Evolutionary conservation across 1,140 invertebrate genomes (phyloP).

Genomic region (Gryllus bimaculatus): DNA sequence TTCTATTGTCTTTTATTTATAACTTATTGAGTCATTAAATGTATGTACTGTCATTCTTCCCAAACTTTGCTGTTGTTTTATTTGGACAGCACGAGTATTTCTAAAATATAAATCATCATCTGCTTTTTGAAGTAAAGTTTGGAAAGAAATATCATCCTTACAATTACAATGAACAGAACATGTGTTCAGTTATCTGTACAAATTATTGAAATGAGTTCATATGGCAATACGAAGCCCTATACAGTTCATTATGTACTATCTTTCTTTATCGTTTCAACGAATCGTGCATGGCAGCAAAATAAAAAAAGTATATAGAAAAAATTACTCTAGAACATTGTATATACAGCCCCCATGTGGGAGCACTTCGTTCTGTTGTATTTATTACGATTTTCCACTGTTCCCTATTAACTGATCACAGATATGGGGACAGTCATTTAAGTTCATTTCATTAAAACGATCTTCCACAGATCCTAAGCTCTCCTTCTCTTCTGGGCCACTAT

Average conservation of each 20-base stretch:
- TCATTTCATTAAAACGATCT: background rate
- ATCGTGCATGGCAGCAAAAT: slow-evolving; percentile 12
- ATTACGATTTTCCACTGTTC: slow-evolving; percentile 4
- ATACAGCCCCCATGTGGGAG: background rate
- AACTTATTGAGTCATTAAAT: background rate
- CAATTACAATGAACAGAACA: background rate
- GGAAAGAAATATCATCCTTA: background rate
- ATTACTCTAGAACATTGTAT: slow-evolving; percentile 2
- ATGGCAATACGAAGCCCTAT: slow-evolving; percentile 14
- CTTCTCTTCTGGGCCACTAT: background rate
- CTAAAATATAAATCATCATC: slow-evolving; percentile 1
- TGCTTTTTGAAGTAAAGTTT: background rate
- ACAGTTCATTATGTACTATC: slow-evolving; percentile 10
- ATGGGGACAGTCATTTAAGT: background rate
- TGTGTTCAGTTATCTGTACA: background rate
- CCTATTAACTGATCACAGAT: background rate
- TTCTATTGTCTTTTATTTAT: background rate
- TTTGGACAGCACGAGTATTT: background rate
- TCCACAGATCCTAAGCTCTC: background rate
- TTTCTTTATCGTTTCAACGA: background rate
- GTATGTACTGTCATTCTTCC: background rate
- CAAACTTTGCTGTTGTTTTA: background rate
- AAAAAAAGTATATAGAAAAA: slow-evolving; percentile 13
- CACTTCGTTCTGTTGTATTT: slow-evolving; percentile 4
- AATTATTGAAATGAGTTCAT: background rate